Evolutionary conservation across 2,888 invertebrate genomes (phyloP).

Genomic region (Pollenia labialis): DNA sequence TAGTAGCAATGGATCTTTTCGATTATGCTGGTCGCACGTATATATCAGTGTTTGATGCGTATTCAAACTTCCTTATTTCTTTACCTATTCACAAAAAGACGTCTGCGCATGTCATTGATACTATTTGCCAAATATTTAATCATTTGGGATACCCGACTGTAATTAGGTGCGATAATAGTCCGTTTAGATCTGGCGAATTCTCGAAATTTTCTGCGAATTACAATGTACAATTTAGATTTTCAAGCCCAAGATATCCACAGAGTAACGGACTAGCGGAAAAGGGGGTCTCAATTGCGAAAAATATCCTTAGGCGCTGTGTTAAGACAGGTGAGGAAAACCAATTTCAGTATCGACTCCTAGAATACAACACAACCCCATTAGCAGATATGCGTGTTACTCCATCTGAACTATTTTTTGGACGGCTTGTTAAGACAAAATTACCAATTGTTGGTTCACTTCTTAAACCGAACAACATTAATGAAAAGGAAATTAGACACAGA

Average conservation of each 20-base stretch:
- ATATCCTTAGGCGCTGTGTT: not conserved
- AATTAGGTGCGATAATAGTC: no score
- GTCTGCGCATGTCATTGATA: slow-evolving; percentile 33
- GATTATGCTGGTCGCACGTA: slow-evolving; percentile 68
- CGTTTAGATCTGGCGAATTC: no score
- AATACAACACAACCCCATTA: slow-evolving; percentile 66
- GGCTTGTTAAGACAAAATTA: slow-evolving; percentile 30
- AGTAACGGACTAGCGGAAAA: slow-evolving; percentile 66
- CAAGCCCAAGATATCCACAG: not conserved
- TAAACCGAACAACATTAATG: not conserved
- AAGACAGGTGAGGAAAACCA: slow-evolving; percentile 19
- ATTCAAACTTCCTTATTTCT: slow-evolving; percentile 31
- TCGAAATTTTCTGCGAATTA: no score
- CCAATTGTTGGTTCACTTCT: not conserved
- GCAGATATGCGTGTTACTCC: slow-evolving; percentile 49
- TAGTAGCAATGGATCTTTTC: slow-evolving; percentile 70
- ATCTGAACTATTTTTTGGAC: slow-evolving; percentile 68
- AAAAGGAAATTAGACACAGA: slow-evolving; percentile 23
- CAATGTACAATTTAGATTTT: no score
- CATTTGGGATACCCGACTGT: no score
- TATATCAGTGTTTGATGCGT: slow-evolving; percentile 68
- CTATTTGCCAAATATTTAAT: no score
- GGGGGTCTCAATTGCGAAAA: slow-evolving; percentile 50
- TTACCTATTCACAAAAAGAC: slow-evolving; percentile 13
- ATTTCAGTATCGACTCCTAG: slow-evolving; percentile 65